A percentile compares a stretch with the other conserved stretches of the same genome.
Conservation (phyloP, 2,797 vertebrate genomes). For the Limnodromus scolopaceus region DNA sequence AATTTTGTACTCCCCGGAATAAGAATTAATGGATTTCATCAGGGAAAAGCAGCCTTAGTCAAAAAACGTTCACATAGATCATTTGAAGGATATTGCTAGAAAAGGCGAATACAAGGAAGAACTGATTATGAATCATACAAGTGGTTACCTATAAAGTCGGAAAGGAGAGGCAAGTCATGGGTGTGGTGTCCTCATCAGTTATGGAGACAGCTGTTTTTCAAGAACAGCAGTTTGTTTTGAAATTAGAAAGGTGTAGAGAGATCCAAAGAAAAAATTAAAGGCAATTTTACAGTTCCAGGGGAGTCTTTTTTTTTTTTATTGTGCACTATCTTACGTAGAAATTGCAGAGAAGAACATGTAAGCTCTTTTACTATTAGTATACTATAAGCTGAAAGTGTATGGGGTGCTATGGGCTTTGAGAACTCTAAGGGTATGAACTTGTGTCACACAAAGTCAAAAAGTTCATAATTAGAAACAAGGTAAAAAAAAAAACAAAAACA, state of each 20-base stretch:
- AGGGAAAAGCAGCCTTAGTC: background rate
- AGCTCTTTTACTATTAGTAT: background rate
- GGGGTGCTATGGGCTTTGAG: background rate
- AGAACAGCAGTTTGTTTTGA: background rate
- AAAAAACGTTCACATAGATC: background rate
- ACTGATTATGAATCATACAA: background rate
- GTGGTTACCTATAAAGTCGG: background rate
- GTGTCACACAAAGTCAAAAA: background rate
- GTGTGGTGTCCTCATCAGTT: accelerated
- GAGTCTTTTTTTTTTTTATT: background rate
- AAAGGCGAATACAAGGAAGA: background rate
- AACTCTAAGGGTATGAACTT: background rate
- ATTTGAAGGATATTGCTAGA: background rate
- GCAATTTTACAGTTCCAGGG: background rate
- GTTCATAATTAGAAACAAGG: background rate
- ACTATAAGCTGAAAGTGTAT: background rate
- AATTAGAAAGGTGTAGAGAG: background rate
- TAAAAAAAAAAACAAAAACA: background rate
- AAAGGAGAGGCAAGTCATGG: background rate
- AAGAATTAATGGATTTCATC: background rate
- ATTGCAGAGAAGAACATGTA: background rate
- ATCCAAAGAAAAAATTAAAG: background rate
- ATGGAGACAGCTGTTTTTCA: background rate
- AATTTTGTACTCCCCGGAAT: background rate
- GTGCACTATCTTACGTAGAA: background rate